Base-by-base conservation (phyloP, 1,140 invertebrate species). In the Micrasema longulum region DNA sequence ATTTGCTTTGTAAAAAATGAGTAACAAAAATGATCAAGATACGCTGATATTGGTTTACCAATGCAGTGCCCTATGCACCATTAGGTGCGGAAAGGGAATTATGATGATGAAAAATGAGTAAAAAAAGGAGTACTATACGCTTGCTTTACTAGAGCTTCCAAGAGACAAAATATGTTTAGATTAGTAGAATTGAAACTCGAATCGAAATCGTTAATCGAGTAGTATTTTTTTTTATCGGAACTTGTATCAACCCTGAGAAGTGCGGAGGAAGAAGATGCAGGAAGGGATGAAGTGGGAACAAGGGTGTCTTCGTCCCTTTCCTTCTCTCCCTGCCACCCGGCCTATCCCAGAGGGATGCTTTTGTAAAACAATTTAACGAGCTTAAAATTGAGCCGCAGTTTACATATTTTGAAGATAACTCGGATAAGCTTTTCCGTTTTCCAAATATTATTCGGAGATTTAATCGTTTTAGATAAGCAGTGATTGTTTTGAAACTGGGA, bases 281-380 rank as follows among this genome's bases (percentile, higher is more conserved):
- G 55, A 38, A 38, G 26, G 53, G 26, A 57, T n/a, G 55, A 41
- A 53, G 23, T 38, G 3, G 35, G 14, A 12, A 31, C 55, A 20
- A 38, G 55, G 52, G 52, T 50, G 50, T 16, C 55, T 14, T n/a
- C 26, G 48, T 31, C 69, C 60, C 64, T 68, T 71, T 67, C 73
- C 71, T 69, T 65, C 71, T 66, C 26, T 31, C 7, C 26, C 26
- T 2, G 3, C 26, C 26, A 31, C 26, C 26, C 3, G 7, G 3
- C 26, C 26, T 31, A 2, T 7, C 7, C 26, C 26, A 2, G 26
- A 31, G 26, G 26, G 26, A 2, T 31, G 26, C 26, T 31, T 69
- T 75, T 76, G 74, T 76, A 76, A 76, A 76, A 76, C 74, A 76
- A 76, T 76, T 76, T 76, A 76, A 76, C 74, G 74, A 76, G 74